Evolutionary conservation across 1,140 invertebrate genomes (phyloP), one percentile per base, ranked within the genome.

Genomic region (Sycophaga agraensis): DNA sequence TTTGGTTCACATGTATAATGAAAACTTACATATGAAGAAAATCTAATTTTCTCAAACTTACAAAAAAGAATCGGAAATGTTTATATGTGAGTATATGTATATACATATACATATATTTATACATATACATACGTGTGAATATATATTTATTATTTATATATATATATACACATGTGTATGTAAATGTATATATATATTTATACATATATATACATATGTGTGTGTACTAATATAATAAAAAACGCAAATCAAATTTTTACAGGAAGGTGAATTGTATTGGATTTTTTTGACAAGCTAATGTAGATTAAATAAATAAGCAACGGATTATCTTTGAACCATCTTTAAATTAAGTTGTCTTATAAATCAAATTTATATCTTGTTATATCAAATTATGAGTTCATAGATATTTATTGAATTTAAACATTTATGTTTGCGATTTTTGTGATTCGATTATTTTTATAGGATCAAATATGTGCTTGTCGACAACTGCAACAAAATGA

Each of bases 1-100:
- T 57, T 63, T 14, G 39, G 53, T 63, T 63, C 54, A 57, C 45
- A 57, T 63, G 61, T 63, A 57, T 63, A 63, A 63, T 57, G 46
- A 56, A 56, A 55, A 56, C 22, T 8, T 31, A 56, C 35, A 14
- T 56, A 56, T 48, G 53, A 57, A 51, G 54, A 56, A 63, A 63
- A 63, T 63, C 48, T 57, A 57, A 57, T 63, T 63, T 63, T 63
- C 53, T 57, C 28, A 46, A 45, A 63, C 35, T 50, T 56, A 9
- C 39, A 63, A 37, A 37, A 42, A 63, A 63, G 39, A 58, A 63
- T 55, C 50, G 40, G 35, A 56, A 56, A 37, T 50, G 53, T 63
- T 63, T 63, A 56, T 37, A 42, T 63, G 50, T 56, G 16, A 57
- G n/a, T 62, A 62, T 54, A 55, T 62, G 55, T 62, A 37, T 26